Conservation (phyloP, 2,797 vertebrate species). For the Loriculus beryllinus region DNA sequence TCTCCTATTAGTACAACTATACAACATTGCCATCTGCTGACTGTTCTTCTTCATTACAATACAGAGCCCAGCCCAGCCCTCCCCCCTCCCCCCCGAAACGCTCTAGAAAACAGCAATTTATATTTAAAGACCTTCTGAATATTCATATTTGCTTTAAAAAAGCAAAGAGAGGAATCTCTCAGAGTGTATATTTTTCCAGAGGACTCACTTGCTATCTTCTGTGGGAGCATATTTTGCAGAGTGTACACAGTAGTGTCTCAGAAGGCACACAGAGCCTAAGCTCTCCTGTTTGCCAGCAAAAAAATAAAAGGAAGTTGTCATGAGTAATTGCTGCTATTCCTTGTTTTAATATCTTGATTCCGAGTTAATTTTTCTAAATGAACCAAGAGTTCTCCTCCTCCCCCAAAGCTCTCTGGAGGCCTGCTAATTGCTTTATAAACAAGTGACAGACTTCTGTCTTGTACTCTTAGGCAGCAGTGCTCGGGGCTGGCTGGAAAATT, state of each 20-base stretch:
- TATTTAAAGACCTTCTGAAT: not conserved
- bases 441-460: not conserved
- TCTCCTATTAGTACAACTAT: not conserved
- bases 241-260: rapidly evolving
- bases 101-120: not conserved
- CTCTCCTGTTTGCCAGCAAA: rapidly evolving
- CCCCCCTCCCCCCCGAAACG: rapidly evolving
- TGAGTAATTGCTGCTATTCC: not conserved
- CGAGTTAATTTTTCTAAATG: not conserved
- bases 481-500: not conserved
- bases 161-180: not conserved
- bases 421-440: not conserved
- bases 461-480: not conserved
- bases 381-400: not conserved
- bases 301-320: not conserved
- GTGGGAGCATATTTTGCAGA: not conserved
- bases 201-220: not conserved
- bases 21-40: constrained; percentile 63
- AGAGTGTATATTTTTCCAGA: not conserved
- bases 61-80: not conserved
- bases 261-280: not conserved
- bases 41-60: not conserved
- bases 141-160: not conserved
- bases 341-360: not conserved
- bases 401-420: not conserved